Evolutionary conservation across 1,140 invertebrate species (phyloP), one percentile per base, ranked within the genome.

Genomic region (Drosophila seguyi): DNA sequence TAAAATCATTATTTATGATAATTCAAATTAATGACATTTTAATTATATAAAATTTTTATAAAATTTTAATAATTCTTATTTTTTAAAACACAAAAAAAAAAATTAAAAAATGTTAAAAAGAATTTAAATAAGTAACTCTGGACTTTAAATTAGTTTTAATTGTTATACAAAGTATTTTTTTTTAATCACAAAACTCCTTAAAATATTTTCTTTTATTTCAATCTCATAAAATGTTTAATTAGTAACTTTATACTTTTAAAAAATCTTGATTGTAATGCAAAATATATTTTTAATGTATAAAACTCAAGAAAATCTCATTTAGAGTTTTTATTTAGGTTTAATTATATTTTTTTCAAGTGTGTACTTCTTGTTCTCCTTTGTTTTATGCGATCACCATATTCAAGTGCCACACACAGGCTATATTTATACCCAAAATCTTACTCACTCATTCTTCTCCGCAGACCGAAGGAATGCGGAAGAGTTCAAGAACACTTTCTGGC

Each of bases 381-480:
- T 60, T 60, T 39, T 50, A 56, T 38, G 22, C 53, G 53, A 56
- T 56, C 31, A 56, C 34, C 34, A 41, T 34, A 41, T 56, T 56
- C 53, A 56, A 56, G 53, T 56, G 53, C 53, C 50, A 53, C 20
- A 22, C 20, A 20, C 34, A 38, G 53, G 16, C 31, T 56, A 38
- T 56, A 56, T 56, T 56, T 56, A 56, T 56, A 56, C 5, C 53
- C 34, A 39, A 22, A 56, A 56, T 22, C 31, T 38, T 16, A 48
- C 34, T 38, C 25, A 56, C 53, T 39, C 34, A 41, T 22, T 39
- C 31, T 25, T 5, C 22, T 25, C 1, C 2, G 16, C 29, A 36
- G 50, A 20, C 18, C 11, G 8, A 41, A 56, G 50, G 52, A 63
- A 56, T 63, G 61, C 61, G 61, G 61, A 63, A 63, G 50, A 63